These are phyloP conservation scores for Chrysolina haemoptera DNA, from an alignment of 2,888 invertebrate genomes.

Conservation along the genomic window DNA sequence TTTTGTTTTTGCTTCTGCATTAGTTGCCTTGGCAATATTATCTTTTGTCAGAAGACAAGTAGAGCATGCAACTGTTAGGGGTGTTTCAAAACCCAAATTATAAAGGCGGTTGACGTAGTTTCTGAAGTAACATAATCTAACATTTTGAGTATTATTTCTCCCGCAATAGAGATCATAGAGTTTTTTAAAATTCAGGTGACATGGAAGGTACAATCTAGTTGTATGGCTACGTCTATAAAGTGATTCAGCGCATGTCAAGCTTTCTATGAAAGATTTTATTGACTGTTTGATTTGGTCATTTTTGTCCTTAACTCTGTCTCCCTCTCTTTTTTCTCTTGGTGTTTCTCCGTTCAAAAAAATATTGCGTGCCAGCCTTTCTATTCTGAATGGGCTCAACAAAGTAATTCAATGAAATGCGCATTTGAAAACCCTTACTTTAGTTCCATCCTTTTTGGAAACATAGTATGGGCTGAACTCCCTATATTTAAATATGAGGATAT, in stretches of 20 bases:
- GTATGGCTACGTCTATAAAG: background rate
- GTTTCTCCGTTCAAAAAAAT: background rate
- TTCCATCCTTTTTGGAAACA: background rate
- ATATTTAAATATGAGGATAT: too few species aligned
- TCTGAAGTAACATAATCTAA: too few species aligned
- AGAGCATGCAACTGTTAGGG: too few species aligned
- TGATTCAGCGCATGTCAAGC: background rate
- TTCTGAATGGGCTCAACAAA: too few species aligned
- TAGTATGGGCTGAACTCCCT: too few species aligned
- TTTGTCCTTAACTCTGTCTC: background rate
- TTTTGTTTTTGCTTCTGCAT: too few species aligned
- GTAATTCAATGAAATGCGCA: background rate
- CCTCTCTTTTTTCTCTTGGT: background rate
- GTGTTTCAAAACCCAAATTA: too few species aligned
- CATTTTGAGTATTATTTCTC: too few species aligned
- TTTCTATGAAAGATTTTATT: background rate
- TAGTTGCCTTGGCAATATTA: too few species aligned
- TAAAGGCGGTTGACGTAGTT: too few species aligned
- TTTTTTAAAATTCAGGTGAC: background rate
- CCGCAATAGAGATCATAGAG: background rate
- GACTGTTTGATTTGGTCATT: background rate
- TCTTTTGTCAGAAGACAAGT: too few species aligned
- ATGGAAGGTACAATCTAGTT: background rate
- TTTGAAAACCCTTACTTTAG: background rate
- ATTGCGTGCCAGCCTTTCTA: background rate